Evolutionary conservation across 2,888 invertebrate species (phyloP), one percentile per base, ranked within the genome.

Genomic region (Trypoxylon attenuatum): DNA sequence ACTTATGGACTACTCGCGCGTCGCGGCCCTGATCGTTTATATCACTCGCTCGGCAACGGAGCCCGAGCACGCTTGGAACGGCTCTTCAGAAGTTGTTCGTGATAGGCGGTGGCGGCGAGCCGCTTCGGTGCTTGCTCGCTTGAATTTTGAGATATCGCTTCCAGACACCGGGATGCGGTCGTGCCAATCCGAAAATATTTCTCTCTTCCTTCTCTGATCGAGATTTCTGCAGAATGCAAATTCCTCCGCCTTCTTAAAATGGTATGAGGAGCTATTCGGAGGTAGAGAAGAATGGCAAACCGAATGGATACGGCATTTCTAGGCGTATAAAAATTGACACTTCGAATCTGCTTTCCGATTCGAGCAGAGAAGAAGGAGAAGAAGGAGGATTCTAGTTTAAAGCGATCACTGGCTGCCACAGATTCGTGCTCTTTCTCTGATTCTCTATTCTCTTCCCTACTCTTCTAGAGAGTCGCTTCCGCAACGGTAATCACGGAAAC

Each of bases 401-500:
- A 59, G 61, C 66, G 60, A 64, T 65, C 57, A 29, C 50, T 61
- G 56, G 53, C 62, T 63, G 62, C 60, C 54, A 43, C 63, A 51
- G 53, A 55, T 65, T 50, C 49, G 42, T 46, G 59, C 56, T 55
- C 33, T 61, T 47, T 19, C 53, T 27, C 53, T 47, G 33, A 52
- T 53, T 6, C 16, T 29, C 15, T 51, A 41, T 27, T 19, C 29
- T 21, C 10, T 22, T 29, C 22, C 39, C 47, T 45, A 47, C 55
- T 25, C 47, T 47, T 29, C 43, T 59, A 43, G 23, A 55, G 53
- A 33, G 55, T 71, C 65, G 72, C 72, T 76, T 76, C 76, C 73
- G 67, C 52, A 59, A 39, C 70, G 67, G 67, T 76, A 73, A 79
- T 76, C 72, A 73, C 72, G 71, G 76, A 76, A 74, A 74, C 76